phyloP scores from a whole-genome alignment of 2,113 vertebrate species.

The Tiliqua scincoides region DNA sequence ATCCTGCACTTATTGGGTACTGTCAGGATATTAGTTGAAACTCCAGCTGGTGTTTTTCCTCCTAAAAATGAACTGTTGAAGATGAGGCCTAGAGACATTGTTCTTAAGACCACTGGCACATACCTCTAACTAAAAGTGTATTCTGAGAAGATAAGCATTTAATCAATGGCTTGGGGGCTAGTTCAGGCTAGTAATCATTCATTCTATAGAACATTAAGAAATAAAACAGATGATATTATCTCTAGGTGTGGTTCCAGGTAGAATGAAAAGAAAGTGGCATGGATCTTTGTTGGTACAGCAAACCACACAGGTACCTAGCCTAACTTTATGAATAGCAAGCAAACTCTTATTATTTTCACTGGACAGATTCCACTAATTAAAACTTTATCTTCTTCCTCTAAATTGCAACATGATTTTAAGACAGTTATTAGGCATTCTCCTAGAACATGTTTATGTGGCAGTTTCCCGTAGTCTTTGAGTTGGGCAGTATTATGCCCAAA shows the following conservation, averaged over 20 bases:
- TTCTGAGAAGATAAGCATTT: constrained; percentile 28
- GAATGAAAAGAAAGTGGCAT: constrained; percentile 17
- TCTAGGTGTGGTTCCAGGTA: constrained; percentile 13
- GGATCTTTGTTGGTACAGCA: constrained; percentile 24
- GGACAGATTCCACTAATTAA: neutral
- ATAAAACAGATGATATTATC: constrained; percentile 18
- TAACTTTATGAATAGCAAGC: neutral
- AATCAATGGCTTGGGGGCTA: constrained; percentile 6
- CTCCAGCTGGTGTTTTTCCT: constrained; percentile 13
- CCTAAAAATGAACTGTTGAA: accelerated
- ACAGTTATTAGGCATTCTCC: neutral
- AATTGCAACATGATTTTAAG: constrained; percentile 6
- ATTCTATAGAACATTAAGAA: constrained; percentile 9
- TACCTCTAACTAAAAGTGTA: neutral
- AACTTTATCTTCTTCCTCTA: neutral
- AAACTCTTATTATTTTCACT: neutral
- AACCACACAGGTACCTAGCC: neutral
- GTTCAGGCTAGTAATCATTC: constrained; percentile 3
- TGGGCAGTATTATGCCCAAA: neutral
- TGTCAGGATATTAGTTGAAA: neutral
- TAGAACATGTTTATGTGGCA: neutral
- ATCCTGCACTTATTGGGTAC: neutral
- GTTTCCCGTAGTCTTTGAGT: neutral
- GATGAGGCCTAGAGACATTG: constrained; percentile 1
- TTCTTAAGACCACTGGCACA: constrained; percentile 7